phyloP scores from a whole-genome alignment of 2,888 invertebrate species.

The Himalopsyche anomala region DNA sequence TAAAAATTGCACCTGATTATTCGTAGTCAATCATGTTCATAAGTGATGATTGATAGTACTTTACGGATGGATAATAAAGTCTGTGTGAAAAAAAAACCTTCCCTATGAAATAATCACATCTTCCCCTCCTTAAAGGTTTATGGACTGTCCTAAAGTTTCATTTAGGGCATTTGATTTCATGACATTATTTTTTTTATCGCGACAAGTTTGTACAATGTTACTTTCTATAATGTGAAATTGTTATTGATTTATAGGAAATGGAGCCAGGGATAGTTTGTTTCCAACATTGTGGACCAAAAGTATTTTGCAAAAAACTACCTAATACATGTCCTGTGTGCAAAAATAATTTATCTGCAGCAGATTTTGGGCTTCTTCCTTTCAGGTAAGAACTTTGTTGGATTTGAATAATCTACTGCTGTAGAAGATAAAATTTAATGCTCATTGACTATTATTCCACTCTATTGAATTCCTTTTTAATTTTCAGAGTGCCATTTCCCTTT shows the following conservation, averaged over 20 bases:
- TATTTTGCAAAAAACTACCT: constrained; percentile 89
- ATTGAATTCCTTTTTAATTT: constrained; percentile 68
- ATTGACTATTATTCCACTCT: background rate
- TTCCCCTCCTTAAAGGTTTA: too few relatives aligned
- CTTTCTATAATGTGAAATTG: background rate
- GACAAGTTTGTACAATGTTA: too few relatives aligned
- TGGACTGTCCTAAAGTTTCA: too few relatives aligned
- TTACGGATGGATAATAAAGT: too few relatives aligned
- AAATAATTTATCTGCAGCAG: constrained; percentile 76
- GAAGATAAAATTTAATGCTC: background rate
- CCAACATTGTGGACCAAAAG: constrained; percentile 90
- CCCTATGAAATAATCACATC: too few relatives aligned
- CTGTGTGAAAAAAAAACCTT: too few relatives aligned
- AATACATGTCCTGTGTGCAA: constrained; percentile 87
- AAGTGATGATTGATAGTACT: too few relatives aligned
- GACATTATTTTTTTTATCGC: too few relatives aligned
- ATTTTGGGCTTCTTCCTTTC: constrained; percentile 84
- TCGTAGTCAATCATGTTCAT: too few relatives aligned
- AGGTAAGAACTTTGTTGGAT: constrained; percentile 73
- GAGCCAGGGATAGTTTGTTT: constrained; percentile 93
- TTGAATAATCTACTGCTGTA: too few relatives aligned
- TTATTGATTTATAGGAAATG: constrained; percentile 69
- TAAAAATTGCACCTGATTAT: too few relatives aligned
- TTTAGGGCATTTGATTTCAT: too few relatives aligned
- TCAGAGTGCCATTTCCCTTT: constrained; percentile 90